phyloP scores from a whole-genome alignment of 2,888 invertebrate species.

The Tetropium fuscum region DNA sequence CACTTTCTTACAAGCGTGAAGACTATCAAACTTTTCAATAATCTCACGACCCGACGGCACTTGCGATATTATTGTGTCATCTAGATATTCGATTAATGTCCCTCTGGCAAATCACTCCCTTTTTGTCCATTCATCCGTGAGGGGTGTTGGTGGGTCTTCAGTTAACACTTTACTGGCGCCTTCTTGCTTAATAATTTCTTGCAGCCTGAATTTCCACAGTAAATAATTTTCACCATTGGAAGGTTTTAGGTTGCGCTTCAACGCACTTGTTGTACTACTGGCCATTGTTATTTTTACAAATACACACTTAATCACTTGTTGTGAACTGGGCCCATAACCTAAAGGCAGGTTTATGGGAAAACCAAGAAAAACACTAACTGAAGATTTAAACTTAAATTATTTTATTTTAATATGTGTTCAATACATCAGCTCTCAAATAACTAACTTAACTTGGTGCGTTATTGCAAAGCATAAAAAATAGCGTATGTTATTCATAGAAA shows the following conservation, averaged over 20 bases:
- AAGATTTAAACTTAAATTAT: too few species aligned
- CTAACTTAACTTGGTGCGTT: too few species aligned
- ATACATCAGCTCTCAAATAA: too few species aligned
- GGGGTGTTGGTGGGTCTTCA: too few species aligned
- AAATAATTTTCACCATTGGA: conserved; percentile 36
- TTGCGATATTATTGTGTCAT: conserved; percentile 22
- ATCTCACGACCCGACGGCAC: conserved; percentile 16
- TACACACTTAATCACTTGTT: neutral
- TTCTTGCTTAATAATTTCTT: conserved; percentile 32
- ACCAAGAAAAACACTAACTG: too few species aligned
- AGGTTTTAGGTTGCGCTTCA: conserved; percentile 34
- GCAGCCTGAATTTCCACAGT: conserved; percentile 34
- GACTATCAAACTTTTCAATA: conserved; percentile 30
- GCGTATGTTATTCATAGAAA: too few species aligned
- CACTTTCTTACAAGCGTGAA: too few species aligned
- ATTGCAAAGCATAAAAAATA: too few species aligned
- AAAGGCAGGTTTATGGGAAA: too few species aligned
- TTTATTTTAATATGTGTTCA: too few species aligned
- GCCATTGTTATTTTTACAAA: conserved; percentile 31
- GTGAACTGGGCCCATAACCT: too few species aligned
- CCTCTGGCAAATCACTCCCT: conserved; percentile 31
- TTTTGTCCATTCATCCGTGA: conserved; percentile 36
- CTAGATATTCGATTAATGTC: conserved; percentile 33
- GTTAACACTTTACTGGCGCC: conserved; percentile 34
- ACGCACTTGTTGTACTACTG: conserved; percentile 25